Evolutionary conservation across 1,140 invertebrate genomes (phyloP).

Genomic region (Ectropis grisescens): DNA sequence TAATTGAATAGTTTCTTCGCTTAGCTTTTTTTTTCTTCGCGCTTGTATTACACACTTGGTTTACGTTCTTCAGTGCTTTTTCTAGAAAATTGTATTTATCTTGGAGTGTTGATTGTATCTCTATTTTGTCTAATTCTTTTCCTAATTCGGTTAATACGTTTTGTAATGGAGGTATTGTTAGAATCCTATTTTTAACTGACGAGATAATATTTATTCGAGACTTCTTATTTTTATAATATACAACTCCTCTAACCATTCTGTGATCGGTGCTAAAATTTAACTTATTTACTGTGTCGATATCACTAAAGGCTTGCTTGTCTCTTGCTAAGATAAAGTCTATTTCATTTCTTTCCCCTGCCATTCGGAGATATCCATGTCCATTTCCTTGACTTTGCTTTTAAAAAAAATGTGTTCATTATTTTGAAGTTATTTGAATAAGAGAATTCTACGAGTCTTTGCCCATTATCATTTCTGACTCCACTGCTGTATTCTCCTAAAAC

Average conservation of each 20-base stretch:
- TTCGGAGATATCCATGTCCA: constrained; percentile 22
- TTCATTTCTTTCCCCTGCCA: constrained; percentile 16
- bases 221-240: constrained; percentile 3
- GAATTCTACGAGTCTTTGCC: constrained; percentile 14
- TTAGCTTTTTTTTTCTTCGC: constrained; percentile 6
- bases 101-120: constrained; percentile 7
- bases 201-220: constrained; percentile 12
- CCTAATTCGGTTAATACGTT: constrained; percentile 7
- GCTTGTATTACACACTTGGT: constrained; percentile 3
- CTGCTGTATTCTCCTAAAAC: constrained; percentile 13
- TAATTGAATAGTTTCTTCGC: too few relatives aligned
- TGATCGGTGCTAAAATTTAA: constrained; percentile 24
- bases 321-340: constrained; percentile 17
- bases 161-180: constrained; percentile 3
- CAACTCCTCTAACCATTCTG: constrained; percentile 19
- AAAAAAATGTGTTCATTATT: constrained; percentile 21
- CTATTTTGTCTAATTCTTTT: constrained; percentile 6
- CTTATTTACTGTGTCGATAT: constrained; percentile 14
- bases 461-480: constrained; percentile 16
- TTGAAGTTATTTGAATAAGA: constrained; percentile 12
- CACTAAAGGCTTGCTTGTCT: constrained; percentile 8
- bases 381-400: constrained; percentile 13
- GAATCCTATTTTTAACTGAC: not conserved
- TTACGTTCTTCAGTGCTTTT: constrained; percentile 7
- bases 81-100: constrained; percentile 11